Evolutionary conservation across 2,113 vertebrate species (phyloP).

Genomic region (Austrofundulus limnaeus): DNA sequence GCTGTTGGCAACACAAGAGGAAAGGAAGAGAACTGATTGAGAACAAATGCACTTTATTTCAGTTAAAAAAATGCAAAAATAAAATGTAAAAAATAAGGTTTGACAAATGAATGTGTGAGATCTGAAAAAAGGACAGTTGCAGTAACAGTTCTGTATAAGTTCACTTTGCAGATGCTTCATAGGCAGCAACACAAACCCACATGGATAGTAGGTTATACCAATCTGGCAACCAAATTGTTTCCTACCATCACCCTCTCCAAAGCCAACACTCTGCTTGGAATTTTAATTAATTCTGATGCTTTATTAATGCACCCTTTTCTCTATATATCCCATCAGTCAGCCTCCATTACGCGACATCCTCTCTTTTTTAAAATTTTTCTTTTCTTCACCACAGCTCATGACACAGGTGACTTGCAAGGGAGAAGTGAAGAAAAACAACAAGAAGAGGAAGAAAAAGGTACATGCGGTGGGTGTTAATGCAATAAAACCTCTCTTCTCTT

Average conservation of each 20-base stretch:
- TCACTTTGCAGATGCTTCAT: constrained; percentile 21
- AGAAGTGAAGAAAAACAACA: too few species aligned
- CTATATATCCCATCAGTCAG: too few species aligned
- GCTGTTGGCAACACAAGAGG: constrained; percentile 76
- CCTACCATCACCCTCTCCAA: constrained; percentile 33
- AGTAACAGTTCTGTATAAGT: neutral
- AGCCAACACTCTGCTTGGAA: constrained; percentile 45
- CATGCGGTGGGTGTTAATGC: constrained; percentile 47
- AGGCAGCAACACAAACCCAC: constrained; percentile 4
- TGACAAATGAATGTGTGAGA: neutral
- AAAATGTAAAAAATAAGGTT: neutral
- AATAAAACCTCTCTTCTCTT: constrained; percentile 24
- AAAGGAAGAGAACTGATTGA: constrained; percentile 26
- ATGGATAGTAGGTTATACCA: neutral
- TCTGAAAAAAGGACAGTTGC: constrained; percentile 5
- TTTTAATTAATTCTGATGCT: constrained; percentile 33
- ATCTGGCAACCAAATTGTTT: constrained; percentile 38
- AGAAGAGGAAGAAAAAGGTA: constrained; percentile 24
- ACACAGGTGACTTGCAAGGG: constrained; percentile 47
- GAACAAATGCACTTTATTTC: neutral
- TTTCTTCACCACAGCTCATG: constrained; percentile 13
- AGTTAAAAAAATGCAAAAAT: too few species aligned
- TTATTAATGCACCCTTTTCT: too few species aligned
- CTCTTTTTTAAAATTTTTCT: neutral
- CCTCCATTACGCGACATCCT: too few species aligned